Evolutionary conservation across 2,888 invertebrate genomes (phyloP).

Genomic region (Cataglyphis altisquamis): DNA sequence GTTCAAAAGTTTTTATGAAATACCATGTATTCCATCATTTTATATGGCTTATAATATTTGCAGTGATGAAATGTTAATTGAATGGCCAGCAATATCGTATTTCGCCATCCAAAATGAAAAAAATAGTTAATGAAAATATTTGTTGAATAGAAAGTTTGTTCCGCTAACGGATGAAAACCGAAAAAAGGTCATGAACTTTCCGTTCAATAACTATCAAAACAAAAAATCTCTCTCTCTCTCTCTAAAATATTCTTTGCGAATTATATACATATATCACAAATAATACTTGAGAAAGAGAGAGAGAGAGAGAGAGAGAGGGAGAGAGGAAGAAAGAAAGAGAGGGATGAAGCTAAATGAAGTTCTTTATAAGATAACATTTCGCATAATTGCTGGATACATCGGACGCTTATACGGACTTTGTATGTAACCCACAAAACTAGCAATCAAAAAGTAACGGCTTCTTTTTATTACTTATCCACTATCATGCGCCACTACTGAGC

Average conservation of each 20-base stretch:
- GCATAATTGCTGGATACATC: background rate
- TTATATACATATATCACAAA: background rate
- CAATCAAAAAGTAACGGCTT: background rate
- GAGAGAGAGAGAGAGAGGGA: background rate
- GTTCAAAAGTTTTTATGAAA: background rate
- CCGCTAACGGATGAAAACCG: too few relatives aligned
- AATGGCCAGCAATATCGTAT: background rate
- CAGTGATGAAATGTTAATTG: background rate
- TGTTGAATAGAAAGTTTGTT: too few relatives aligned
- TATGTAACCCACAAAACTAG: background rate
- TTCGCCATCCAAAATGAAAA: background rate
- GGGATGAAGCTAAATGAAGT: background rate
- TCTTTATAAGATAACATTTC: background rate
- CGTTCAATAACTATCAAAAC: too few relatives aligned
- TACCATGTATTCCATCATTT: background rate
- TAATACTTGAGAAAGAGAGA: background rate
- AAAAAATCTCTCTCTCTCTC: too few relatives aligned
- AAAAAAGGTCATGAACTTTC: too few relatives aligned
- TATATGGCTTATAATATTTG: background rate
- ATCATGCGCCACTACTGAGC: background rate
- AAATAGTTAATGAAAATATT: background rate
- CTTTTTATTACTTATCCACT: background rate
- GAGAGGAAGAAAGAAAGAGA: background rate
- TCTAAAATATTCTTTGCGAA: too few relatives aligned
- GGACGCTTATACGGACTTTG: background rate